Evolutionary conservation across 2,797 vertebrate species (phyloP), one percentile per base, ranked within the genome.

Genomic region (Poeciliopsis gracilis): DNA sequence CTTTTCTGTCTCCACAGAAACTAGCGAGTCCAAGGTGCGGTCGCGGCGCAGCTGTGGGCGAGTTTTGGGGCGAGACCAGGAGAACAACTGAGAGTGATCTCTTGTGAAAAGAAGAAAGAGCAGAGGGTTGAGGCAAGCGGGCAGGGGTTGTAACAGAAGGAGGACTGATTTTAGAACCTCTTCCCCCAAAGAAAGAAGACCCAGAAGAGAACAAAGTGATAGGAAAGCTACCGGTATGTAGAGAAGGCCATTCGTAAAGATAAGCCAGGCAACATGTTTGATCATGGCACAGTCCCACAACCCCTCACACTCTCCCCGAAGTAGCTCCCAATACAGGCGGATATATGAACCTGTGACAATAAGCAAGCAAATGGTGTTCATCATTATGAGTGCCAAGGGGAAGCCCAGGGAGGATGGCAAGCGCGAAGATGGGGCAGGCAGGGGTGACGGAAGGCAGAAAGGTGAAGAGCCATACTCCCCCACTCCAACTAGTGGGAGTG

Each of bases 151-250:
- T 16, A 98, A 96, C 82, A 99, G 95, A 2, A 99, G 95, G 18
- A 99, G 96, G 33, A 98, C 76, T 0, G 97, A 97, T 91, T 97
- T 98, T 83, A 98, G 94, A 45, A 97, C 97, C 84, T 99, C 97
- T 0, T 98, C 97, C 0, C 97, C 96, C 69, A 98, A 93, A 0
- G 97, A 95, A 75, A 98, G 95, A 85, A 98, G 97, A 84, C 96
- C 96, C 80, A 98, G 96, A 73, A 96, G 95, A 49, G 97, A 98
- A 85, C 97, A 97, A 86, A 99, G 97, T 72, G 97, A 97, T 77
- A 98, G 96, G 93, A 99, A 98, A 86, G 97, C 98, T 84, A 99
- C 97, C 0, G 98, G 98, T 63, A 98, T 97, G 88, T 98, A 98
- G 20, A 99, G 97, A 45, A 99, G 95, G 77, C 98, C 97, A 33